Percentiles rank a stretch among this genome's conserved stretches.
Evolutionary conservation across 2,797 vertebrate species (phyloP).

Genomic region (Vipera ursinii): DNA sequence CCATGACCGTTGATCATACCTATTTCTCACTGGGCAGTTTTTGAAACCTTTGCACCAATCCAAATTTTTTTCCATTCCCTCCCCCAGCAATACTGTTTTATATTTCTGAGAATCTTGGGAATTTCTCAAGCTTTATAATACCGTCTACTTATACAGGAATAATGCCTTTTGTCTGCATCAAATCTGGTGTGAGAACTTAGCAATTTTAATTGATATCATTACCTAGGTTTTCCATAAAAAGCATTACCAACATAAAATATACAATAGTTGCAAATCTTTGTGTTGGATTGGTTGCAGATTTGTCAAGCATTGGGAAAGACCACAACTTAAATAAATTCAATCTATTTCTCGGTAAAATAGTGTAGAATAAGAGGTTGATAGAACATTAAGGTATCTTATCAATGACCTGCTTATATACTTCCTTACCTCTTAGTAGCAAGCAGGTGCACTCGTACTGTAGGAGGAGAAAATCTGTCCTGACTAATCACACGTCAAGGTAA

Average conservation of each 20-base stretch:
- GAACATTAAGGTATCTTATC: neutral
- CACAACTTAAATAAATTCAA: conserved; percentile 22
- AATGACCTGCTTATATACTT: neutral
- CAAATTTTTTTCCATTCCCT: neutral
- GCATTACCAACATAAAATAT: neutral
- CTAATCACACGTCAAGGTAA: neutral
- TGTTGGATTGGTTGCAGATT: conserved; percentile 1
- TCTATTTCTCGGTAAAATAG: neutral
- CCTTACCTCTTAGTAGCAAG: neutral
- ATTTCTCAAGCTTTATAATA: neutral
- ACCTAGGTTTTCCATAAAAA: conserved; percentile 3
- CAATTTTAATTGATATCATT: neutral
- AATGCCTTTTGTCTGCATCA: neutral
- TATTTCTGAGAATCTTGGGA: neutral
- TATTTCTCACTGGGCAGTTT: neutral
- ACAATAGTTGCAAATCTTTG: conserved; percentile 4
- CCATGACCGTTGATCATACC: neutral
- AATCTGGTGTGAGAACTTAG: neutral
- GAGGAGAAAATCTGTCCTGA: neutral
- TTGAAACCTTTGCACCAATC: neutral
- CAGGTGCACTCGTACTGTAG: neutral
- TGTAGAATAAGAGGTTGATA: neutral
- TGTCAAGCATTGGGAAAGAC: conserved; percentile 9
- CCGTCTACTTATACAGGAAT: neutral
- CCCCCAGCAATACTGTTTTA: neutral